phyloP scores from a whole-genome alignment of 2,888 invertebrate species.

The Portevinia maculata region DNA sequence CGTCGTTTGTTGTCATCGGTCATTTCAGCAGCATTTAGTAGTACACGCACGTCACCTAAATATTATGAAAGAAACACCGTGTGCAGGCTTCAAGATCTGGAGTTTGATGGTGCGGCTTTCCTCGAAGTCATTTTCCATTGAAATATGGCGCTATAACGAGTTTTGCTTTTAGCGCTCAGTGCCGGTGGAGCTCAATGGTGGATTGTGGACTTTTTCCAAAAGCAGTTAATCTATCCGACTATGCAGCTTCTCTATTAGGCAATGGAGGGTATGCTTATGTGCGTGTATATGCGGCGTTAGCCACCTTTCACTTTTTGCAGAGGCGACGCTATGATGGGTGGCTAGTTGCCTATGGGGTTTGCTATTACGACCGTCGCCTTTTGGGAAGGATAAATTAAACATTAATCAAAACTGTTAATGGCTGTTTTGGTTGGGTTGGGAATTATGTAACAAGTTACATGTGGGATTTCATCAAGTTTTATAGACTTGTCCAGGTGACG shows the following conservation, averaged over 20 bases:
- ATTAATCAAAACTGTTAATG: conserved; percentile 65
- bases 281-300: conserved; percentile 41
- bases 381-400: conserved; percentile 64
- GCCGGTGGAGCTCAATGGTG: not conserved
- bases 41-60: conserved; percentile 71
- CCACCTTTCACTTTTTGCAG: conserved; percentile 65
- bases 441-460: conserved; percentile 39
- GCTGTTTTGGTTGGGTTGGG: conserved; percentile 35
- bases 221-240: conserved; percentile 23
- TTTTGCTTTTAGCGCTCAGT: conserved; percentile 35
- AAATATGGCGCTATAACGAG: conserved; percentile 64
- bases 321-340: conserved; percentile 33
- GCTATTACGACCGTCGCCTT: conserved; percentile 42
- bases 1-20: conserved; percentile 53
- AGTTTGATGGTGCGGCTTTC: conserved; percentile 14
- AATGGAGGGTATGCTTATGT: not conserved
- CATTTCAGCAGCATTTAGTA: conserved; percentile 68
- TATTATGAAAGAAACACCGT: conserved; percentile 69
- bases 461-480: conserved; percentile 27
- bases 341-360: conserved; percentile 25
- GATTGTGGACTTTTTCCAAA: conserved; percentile 15
- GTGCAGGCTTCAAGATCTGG: conserved; percentile 57
- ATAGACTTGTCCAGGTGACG: conserved; percentile 29
- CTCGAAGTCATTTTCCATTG: conserved; percentile 57
- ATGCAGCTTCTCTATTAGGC: conserved; percentile 15